Evolutionary conservation across 1,140 invertebrate genomes (phyloP), one percentile per base, ranked within the genome.

Genomic region (Fopius arisanus): DNA sequence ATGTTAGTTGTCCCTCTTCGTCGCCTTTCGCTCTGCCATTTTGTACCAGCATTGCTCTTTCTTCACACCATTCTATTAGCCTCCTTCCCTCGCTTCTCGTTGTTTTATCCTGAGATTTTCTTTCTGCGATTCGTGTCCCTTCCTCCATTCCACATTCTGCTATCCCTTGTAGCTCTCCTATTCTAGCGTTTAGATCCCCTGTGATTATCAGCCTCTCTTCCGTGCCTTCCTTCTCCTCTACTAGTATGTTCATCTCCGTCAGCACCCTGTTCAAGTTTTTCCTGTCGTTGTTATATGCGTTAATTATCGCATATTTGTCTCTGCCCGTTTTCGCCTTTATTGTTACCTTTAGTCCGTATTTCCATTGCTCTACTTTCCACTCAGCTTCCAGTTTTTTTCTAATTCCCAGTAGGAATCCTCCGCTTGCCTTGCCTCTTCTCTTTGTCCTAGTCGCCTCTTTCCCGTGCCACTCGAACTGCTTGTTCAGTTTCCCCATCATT

Each of bases 131-230:
- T n/a, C 23, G 31, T 33, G 3, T 66, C 12, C 19, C 16, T 5
- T 23, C 10, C 19, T 67, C 62, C 14, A 2, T 23, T 1, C 70
- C 51, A 21, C 37, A 28, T 6, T 43, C 51, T 2, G 10, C 28
- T 1, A 9, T 14, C 41, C 66, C 63, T 19, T 65, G 65, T 23
- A 68, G 23, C 5, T 70, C 28, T 7, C 73, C 73, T 62, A 75
- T 71, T 26, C 73, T 76, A 5, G 77, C 74, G 26, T 78, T 78
- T 16, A 65, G 43, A 19, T 79, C 75, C 0, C 78, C 76, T 0
- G 67, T 59, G 4, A 76, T 72, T 0, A 74, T 19, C 12, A 74
- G 23, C 3, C 9, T 59, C 16, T 5, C 51, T 21, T 14, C 28
- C n/a, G 16, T 67, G 9, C 40, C 68, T 4, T 66, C 33, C 14